Evolutionary conservation across 1,140 invertebrate species (phyloP), one percentile per base, ranked within the genome.

Genomic region (Drosophila oshimai): DNA sequence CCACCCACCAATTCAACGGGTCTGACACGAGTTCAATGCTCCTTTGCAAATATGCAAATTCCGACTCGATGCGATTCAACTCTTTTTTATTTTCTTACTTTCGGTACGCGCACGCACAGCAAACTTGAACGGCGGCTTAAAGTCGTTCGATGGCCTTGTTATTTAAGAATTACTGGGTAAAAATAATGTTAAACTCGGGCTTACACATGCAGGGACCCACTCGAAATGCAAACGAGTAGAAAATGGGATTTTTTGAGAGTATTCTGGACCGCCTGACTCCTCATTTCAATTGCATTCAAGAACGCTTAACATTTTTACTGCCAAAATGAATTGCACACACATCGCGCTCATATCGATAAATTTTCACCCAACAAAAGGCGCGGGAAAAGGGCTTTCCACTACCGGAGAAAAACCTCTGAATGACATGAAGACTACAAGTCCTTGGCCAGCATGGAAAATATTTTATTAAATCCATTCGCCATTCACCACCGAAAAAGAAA

Each of bases 221-320:
- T 20, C 17, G 53, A 42, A 34, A 65, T 58, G 36, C 62, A 29
- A 44, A 44, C 50, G 24, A 54, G 55, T 60, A 51, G 39, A 46
- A 53, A 44, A 70, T 57, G 39, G 44, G 10, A 41, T 68, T 70
- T 60, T 65, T 24, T 33, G 20, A 29, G 18, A 22, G 24, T 9
- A 39, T 24, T 49, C 18, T n/a, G 13, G 41, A 42, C 41, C 37
- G 37, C 26, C 54, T 60, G 61, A 55, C 67, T 86, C 60, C 71
- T 61, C 75, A 76, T 75, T 86, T 86, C 61, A 76, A 73, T 80
- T 75, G 65, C 80, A 80, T 87, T 80, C 71, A 54, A 80, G 60
- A 50, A 61, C 61, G 73, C 75, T 87, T 76, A 80, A 86, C 67
- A 87, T 72, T 80, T 81, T 84, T 58, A 84, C 78, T 73, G 50